A percentile compares a stretch with the other conserved stretches of the same genome.
Conservation (phyloP, 2,888 invertebrate genomes). For the Parthenolecanium corni region DNA sequence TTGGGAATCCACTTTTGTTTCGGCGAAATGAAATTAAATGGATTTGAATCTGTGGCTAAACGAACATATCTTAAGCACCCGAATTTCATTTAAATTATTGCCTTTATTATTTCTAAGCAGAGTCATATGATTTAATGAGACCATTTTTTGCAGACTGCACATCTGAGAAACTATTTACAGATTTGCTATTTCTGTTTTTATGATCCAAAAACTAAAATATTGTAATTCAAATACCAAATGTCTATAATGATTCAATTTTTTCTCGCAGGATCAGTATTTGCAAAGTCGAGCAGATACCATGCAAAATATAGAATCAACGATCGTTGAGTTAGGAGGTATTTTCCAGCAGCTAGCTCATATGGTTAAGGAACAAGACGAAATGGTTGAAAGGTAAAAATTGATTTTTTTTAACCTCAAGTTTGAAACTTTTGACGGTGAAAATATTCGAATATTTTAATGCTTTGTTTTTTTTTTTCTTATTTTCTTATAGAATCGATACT, state of each 20-base stretch:
- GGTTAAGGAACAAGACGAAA: conserved; percentile 98
- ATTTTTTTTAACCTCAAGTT: not conserved
- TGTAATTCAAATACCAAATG: not conserved
- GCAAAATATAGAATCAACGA: conserved; percentile 98
- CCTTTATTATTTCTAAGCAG: no score
- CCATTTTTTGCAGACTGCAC: no score
- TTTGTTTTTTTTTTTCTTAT: not conserved
- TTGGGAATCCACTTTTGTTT: no score
- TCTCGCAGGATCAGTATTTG: conserved; percentile 61
- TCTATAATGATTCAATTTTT: not conserved
- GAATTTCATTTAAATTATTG: no score
- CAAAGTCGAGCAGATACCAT: conserved; percentile 92
- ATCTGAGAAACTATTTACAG: no score
- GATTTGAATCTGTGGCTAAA: no score
- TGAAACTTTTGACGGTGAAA: no score
- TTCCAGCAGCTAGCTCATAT: conserved; percentile 91
- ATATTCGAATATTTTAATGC: not conserved
- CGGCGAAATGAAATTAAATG: no score
- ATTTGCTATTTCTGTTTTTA: no score
- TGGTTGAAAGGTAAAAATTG: conserved; percentile 62
- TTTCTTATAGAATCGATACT: conserved; percentile 67
- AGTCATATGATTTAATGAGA: no score
- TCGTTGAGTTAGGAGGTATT: conserved; percentile 96
- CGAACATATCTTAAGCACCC: no score
- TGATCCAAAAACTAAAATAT: no score